Percentiles rank a stretch among this genome's conserved stretches.
Conservation (phyloP, 2,888 invertebrate species). For the Tinea trinotella region DNA sequence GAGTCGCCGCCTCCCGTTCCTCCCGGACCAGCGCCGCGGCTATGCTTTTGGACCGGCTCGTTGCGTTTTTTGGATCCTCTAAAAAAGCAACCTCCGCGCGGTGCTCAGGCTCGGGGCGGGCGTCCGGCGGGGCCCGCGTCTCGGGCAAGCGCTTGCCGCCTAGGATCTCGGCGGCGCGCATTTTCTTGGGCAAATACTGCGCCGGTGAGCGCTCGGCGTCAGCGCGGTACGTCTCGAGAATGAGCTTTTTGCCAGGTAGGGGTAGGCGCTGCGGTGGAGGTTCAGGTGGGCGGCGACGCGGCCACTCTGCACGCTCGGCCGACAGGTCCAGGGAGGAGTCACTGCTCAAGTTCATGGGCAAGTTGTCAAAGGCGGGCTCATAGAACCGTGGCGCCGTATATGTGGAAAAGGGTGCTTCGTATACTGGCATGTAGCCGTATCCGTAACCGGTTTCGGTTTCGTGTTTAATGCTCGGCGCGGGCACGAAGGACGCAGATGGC, state of each 20-base stretch:
- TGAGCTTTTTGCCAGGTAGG: constrained; percentile 64
- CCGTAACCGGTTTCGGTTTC: constrained; percentile 34
- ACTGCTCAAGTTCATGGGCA: constrained; percentile 64
- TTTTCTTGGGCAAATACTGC: constrained; percentile 66
- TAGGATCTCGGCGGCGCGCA: constrained; percentile 65
- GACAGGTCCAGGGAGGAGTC: constrained; percentile 60
- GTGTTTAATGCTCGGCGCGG: constrained; percentile 19
- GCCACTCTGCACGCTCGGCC: constrained; percentile 54
- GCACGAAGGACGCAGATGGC: constrained; percentile 32
- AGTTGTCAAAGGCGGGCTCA: constrained; percentile 32
- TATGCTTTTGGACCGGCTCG: constrained; percentile 71
- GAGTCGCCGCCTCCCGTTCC: constrained; percentile 59
- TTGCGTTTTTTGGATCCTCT: constrained; percentile 72
- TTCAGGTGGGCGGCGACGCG: constrained; percentile 52
- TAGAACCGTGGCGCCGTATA: constrained; percentile 27
- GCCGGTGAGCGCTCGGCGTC: constrained; percentile 38
- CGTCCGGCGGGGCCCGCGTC: constrained; percentile 25
- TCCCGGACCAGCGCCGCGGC: constrained; percentile 73
- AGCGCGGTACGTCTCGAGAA: constrained; percentile 58
- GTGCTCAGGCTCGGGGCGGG: constrained; percentile 12
- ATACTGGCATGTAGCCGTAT: constrained; percentile 38
- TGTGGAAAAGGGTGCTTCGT: constrained; percentile 34
- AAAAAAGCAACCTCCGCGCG: constrained; percentile 62
- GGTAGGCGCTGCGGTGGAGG: constrained; percentile 42
- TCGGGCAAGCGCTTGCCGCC: constrained; percentile 54